Percentiles rank a stretch among this genome's conserved stretches.
These are phyloP conservation scores for Phaedon cochleariae DNA, from an alignment of 2,888 invertebrate genomes.

Conservation along the genomic window DNA sequence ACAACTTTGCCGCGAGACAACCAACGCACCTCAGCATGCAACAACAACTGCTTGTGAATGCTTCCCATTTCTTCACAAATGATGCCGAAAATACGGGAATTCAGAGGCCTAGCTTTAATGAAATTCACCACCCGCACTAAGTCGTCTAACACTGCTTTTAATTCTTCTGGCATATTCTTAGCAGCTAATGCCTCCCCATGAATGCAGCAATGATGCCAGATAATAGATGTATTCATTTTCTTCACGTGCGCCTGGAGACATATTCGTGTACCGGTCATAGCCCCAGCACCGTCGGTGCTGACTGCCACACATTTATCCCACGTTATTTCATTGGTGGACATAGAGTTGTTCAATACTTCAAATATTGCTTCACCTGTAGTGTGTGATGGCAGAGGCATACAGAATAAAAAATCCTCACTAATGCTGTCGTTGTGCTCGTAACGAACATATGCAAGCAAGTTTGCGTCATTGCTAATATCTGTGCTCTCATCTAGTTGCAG, in stretches of 20 bases:
- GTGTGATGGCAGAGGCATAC: constrained; percentile 27
- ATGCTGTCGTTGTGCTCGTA: constrained; percentile 11
- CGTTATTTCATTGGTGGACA: constrained; percentile 30
- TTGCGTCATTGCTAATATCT: constrained; percentile 34
- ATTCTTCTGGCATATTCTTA: constrained; percentile 13
- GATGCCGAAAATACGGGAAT: constrained; percentile 36
- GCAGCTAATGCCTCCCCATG: constrained; percentile 17
- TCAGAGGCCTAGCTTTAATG: constrained; percentile 31
- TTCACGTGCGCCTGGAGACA: constrained; percentile 29
- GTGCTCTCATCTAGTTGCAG: constrained; percentile 44
- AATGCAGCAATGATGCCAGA: constrained; percentile 34
- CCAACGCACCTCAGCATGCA: constrained; percentile 34
- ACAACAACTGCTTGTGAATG: constrained; percentile 24
- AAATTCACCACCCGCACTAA: constrained; percentile 31
- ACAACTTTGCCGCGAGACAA: constrained; percentile 21
- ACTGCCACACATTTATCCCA: constrained; percentile 40
- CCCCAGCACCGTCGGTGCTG: constrained; percentile 40
- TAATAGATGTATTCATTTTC: constrained; percentile 32
- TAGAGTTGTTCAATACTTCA: constrained; percentile 27
- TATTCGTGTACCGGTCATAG: constrained; percentile 36
- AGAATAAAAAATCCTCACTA: constrained; percentile 32
- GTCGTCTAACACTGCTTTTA: constrained; percentile 11
- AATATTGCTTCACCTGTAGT: constrained; percentile 33
- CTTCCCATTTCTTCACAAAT: constrained; percentile 22
- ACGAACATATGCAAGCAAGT: constrained; percentile 24